Base-by-base conservation (phyloP, 2,797 vertebrate species). In the Cetoscarus ocellatus region DNA sequence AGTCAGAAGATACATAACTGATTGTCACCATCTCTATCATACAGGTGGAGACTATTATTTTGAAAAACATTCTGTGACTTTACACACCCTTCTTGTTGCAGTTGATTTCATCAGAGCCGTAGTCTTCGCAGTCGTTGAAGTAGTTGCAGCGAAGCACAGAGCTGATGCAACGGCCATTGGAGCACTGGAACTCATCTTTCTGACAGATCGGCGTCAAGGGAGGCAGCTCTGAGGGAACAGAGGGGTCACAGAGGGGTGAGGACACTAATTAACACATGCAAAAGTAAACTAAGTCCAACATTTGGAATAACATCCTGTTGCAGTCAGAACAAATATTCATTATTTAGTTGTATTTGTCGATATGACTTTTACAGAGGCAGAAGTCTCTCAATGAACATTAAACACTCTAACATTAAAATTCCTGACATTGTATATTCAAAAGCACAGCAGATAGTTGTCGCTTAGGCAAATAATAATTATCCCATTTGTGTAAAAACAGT, bases 51-150 rank as follows among this genome's bases (percentile, higher is more conserved):
- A 2, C n/a, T 13, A 7, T 35, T 8, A 6, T 3, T 17, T 7
- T 27, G 36, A 36, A 38, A 54, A 44, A 18, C 3, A 10, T 1
- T 18, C n/a, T 13, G 10, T 36, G 27, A 40, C 34, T 36, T 19
- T 51, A 51, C 84, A 10, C 49, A 97, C 97, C 97, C 0, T 90
- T 96, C 88, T 95, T 96, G 78, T 93, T 95, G 88, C 98, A 99
- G 84, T 73, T 72, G 49, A 86, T 91, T 67, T 96, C 91, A 71
- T 99, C 98, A 0, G 98, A 97, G 0, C 97, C 97, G 3, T 96
- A 96, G 0, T 99, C 98, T 19, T 96, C 96, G 0, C 97, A 99
- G 95, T 99, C 97, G 0, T 99, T 97, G 1, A 98, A 98, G 92
- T 96, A 95, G 88, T 99, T 96, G 91, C 98, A 99, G 79, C 94